A percentile compares a stretch with the other conserved stretches of the same genome.
These are phyloP conservation scores for Caenorhabditis brenneri DNA, from an alignment of 1,140 invertebrate genomes.

Conservation along the genomic window DNA sequence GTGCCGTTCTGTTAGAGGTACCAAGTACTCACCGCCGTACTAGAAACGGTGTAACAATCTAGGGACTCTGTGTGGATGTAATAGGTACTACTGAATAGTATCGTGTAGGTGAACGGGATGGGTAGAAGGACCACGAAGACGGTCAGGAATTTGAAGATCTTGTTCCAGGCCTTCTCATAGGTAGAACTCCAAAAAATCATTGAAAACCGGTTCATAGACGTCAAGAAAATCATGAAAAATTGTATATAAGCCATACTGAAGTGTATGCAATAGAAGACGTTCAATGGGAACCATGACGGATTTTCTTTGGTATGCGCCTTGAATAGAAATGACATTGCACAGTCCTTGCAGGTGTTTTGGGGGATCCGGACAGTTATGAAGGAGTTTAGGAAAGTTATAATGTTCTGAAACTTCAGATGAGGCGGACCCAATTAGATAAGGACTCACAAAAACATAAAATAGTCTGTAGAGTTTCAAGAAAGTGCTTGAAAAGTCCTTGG, in stretches of 20 bases:
- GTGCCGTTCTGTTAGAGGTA: neutral
- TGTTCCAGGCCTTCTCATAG: conserved; percentile 2
- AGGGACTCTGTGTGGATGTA: neutral
- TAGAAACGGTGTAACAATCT: neutral
- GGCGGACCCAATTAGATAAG: neutral
- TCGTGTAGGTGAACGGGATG: neutral
- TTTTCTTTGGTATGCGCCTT: neutral
- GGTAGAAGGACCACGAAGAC: neutral
- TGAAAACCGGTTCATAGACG: neutral
- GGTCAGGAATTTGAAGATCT: neutral
- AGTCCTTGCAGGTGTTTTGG: conserved; percentile 18
- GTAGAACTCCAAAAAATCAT: conserved; percentile 11
- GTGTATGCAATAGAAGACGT: conserved; percentile 7
- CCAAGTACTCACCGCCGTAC: neutral
- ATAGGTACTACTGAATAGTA: neutral
- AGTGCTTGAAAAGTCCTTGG: neutral
- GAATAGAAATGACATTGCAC: neutral
- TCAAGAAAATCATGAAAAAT: conserved; percentile 16
- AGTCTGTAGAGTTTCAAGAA: neutral
- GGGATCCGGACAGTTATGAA: conserved; percentile 13
- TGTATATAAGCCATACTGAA: conserved; percentile 1
- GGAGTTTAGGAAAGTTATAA: neutral
- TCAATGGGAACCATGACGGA: conserved; percentile 20
- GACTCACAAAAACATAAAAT: conserved; percentile 13
- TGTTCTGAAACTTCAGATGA: neutral